These are phyloP conservation scores for Amia ocellicauda DNA, from an alignment of 2,113 vertebrate genomes.

Conservation along the genomic window DNA sequence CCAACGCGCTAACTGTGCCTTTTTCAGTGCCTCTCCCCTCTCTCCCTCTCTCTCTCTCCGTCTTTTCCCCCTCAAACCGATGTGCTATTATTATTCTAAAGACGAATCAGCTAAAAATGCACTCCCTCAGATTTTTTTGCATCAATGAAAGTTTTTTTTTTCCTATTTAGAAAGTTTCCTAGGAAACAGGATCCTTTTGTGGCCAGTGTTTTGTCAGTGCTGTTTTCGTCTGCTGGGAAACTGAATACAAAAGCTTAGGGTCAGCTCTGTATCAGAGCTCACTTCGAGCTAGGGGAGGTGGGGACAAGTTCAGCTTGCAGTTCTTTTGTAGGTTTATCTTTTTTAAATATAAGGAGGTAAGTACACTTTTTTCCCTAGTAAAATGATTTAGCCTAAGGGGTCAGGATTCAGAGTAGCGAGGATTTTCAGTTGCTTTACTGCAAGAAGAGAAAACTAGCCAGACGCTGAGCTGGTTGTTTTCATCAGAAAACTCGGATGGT, in stretches of 20 bases:
- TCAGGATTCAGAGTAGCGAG: not conserved
- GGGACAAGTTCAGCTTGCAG: conserved; percentile 45
- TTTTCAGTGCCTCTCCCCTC: conserved; percentile 28
- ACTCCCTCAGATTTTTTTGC: conserved; percentile 47
- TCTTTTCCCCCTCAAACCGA: conserved; percentile 44
- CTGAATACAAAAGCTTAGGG: conserved; percentile 74
- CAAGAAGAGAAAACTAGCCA: too few relatives aligned
- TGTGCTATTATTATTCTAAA: conserved; percentile 59
- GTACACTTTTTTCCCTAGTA: conserved; percentile 20
- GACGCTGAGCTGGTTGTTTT: not conserved
- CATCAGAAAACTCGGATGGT: too few relatives aligned
- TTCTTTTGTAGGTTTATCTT: conserved; percentile 38
- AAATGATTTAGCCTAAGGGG: not conserved
- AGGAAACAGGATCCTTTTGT: conserved; percentile 91
- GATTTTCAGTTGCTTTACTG: not conserved
- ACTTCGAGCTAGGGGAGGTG: conserved; percentile 44
- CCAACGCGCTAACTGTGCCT: conserved; percentile 46
- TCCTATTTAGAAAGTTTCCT: conserved; percentile 71
- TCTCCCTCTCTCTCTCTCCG: conserved; percentile 40
- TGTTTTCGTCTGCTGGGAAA: conserved; percentile 69
- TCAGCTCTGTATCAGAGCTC: conserved; percentile 37
- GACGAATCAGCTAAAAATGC: conserved; percentile 66
- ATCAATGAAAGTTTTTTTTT: conserved; percentile 60
- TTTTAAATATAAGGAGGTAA: conserved; percentile 51
- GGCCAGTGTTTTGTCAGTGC: conserved; percentile 77